Percentiles rank a stretch among this genome's conserved stretches.
These are phyloP conservation scores for Acanthosepion pharaonis DNA, from an alignment of 2,888 invertebrate genomes.

Conservation along the genomic window DNA sequence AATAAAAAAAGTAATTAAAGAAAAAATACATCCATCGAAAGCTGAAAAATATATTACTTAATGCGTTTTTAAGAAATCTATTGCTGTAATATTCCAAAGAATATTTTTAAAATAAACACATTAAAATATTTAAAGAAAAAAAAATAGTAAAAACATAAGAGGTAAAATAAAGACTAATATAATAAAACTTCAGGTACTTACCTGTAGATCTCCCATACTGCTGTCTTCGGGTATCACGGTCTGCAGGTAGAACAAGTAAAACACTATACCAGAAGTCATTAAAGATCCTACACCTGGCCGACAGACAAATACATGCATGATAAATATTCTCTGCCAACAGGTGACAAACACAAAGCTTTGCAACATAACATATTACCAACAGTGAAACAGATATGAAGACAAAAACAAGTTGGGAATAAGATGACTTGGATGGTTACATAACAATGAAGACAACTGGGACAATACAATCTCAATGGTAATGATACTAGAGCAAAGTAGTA, in stretches of 20 bases:
- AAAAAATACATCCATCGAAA: not conserved
- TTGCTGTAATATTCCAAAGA: not conserved
- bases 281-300: conserved; percentile 1
- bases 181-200: conserved; percentile 41
- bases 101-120: not conserved
- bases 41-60: conserved; percentile 13
- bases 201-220: conserved; percentile 46
- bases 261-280: conserved; percentile 44
- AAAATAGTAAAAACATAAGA: not conserved
- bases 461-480: not conserved
- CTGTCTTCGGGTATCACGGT: conserved; percentile 39
- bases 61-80: not conserved
- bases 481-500: not conserved
- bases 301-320: not conserved
- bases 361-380: not conserved
- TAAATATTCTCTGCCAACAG: not conserved
- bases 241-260: conserved; percentile 47
- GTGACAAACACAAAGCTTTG: not conserved
- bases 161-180: not conserved
- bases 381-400: not conserved
- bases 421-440: not conserved
- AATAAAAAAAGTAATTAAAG: not conserved
- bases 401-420: not conserved
- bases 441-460: not conserved
- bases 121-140: not conserved